Conservation (phyloP, 2,113 vertebrate genomes). For the Pyxicephalus adspersus region DNA sequence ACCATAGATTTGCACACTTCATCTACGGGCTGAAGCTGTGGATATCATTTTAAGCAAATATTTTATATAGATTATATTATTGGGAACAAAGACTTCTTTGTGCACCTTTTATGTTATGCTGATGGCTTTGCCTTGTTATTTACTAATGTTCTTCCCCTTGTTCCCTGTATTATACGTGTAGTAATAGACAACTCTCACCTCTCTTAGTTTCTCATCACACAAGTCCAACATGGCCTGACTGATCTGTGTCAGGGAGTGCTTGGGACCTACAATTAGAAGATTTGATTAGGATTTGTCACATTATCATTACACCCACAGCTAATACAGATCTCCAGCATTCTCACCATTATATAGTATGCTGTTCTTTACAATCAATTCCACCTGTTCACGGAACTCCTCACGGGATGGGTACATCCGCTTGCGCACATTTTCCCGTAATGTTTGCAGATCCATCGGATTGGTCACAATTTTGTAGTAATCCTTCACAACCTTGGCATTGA, state of each 20-base stretch:
- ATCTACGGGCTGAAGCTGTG: no score
- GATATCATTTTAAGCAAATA: no score
- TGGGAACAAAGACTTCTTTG: no score
- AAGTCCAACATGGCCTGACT: conserved; percentile 95
- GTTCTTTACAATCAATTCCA: conserved; percentile 95
- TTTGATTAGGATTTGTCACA: conserved; percentile 31
- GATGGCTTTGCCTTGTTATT: no score
- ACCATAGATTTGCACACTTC: no score
- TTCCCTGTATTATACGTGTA: no score
- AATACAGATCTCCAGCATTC: background rate
- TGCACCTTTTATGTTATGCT: no score
- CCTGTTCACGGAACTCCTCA: conserved; percentile 93
- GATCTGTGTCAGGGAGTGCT: conserved; percentile 96
- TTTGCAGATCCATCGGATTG: conserved; percentile 96
- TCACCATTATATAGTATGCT: conserved; percentile 94
- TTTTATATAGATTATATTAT: no score
- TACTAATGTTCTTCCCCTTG: no score
- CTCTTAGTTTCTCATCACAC: conserved; percentile 93
- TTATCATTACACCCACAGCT: background rate
- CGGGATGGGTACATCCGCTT: conserved; percentile 92
- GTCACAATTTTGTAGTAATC: conserved; percentile 98
- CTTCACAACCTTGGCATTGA: conserved; percentile 95
- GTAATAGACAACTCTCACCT: conserved; percentile 75
- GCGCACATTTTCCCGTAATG: conserved; percentile 92
- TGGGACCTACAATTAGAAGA: conserved; percentile 78